Base-by-base conservation (phyloP, 2,113 vertebrate genomes). In the Bufo bufo region DNA sequence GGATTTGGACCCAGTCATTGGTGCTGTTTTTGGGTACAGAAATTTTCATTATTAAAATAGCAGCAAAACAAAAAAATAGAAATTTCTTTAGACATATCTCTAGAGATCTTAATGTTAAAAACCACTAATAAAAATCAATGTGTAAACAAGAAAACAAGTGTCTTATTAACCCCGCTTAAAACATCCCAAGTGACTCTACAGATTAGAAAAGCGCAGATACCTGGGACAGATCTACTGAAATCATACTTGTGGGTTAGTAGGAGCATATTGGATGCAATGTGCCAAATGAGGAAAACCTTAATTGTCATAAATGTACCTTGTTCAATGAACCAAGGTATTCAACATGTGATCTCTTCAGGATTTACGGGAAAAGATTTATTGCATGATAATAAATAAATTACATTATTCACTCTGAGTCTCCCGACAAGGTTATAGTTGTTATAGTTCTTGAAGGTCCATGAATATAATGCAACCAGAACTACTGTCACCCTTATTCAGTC, bases 61-160 rank as follows among this genome's bases (percentile, higher is more conserved):
- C 52, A 65, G 50, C 61, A 66, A n/a, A 69, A 83, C 61, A 19
- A 66, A 83, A 52, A 84, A 47, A 72, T 19, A 74, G 20, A 23
- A 52, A 83, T 83, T 83, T 47, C 63, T 82, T 82, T 65, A 47
- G 59, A 19, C 61, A 6, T 1, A n/a, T 49, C 81, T 84, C 65
- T 65, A 33, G 82, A 84, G 63, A 84, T 69, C 47, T 54, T 3
- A 71, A 69, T 54, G 82, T 23, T 84, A 84, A 83, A 84, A 84
- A 84, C 82, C 69, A 50, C 82, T 84, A 84, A 84, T 84, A 71
- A 84, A 84, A 84, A 54, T 45, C 63, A 84, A 11, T 83, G 47
- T 84, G 49, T 71, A 84, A 84, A 84, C 82, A 84, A 84, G 47
- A 71, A 84, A 84, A 71, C 82, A 84, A 65, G 82, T 84, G 82